Conservation (phyloP, 2,888 invertebrate species). For the Laothoe populi region DNA sequence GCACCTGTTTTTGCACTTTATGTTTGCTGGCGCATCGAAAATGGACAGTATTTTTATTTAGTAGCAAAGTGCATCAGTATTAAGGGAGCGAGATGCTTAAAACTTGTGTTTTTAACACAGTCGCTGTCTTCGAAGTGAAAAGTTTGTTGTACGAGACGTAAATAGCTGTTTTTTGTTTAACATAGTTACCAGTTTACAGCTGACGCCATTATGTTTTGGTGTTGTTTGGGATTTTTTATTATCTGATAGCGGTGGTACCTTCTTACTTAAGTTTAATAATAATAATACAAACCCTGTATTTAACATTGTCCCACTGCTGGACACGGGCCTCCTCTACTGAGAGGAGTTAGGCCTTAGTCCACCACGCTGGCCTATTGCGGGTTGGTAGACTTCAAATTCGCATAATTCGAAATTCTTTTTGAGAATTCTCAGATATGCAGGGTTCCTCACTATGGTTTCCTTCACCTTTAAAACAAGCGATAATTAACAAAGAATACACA, state of each 20-base stretch:
- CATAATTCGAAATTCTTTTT: too few species aligned
- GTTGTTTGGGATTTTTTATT: not conserved
- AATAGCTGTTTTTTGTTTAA: conserved; percentile 24
- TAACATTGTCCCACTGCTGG: too few species aligned
- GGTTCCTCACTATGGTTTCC: too few species aligned
- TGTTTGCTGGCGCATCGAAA: conserved; percentile 10
- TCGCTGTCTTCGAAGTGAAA: conserved; percentile 28
- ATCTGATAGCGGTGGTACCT: not conserved
- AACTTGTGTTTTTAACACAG: conserved; percentile 33
- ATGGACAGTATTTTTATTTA: conserved; percentile 24
- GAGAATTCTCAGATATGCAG: too few species aligned
- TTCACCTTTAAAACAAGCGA: too few species aligned
- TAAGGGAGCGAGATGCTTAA: conserved; percentile 15
- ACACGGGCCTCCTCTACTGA: too few species aligned
- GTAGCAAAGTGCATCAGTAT: conserved; percentile 30
- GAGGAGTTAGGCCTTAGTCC: too few species aligned
- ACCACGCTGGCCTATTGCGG: too few species aligned
- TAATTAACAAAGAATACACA: too few species aligned
- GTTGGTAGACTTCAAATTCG: too few species aligned
- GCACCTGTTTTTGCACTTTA: conserved; percentile 7
- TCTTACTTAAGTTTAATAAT: too few species aligned
- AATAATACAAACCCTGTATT: too few species aligned
- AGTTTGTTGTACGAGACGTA: conserved; percentile 29
- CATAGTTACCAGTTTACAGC: not conserved
- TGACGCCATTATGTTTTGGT: not conserved